phyloP scores from a whole-genome alignment of 2,113 vertebrate genomes.

The Terrapene triunguis region DNA sequence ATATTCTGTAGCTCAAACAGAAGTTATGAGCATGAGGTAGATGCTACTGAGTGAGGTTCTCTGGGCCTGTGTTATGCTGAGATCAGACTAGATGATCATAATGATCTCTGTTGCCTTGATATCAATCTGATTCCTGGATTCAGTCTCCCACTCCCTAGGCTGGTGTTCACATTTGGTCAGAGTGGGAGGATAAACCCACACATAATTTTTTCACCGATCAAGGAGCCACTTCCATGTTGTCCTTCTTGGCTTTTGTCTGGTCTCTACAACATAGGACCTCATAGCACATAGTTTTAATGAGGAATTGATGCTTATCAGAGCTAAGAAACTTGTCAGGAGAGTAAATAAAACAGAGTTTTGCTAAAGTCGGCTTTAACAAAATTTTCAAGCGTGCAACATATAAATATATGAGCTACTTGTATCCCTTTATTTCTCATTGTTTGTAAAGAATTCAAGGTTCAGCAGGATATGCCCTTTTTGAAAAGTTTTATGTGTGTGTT shows the following conservation, averaged over 20 bases:
- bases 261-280: background rate
- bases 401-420: background rate
- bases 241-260: background rate
- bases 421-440: background rate
- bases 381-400: background rate
- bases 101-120: background rate
- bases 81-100: background rate
- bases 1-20: background rate
- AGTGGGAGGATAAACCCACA: background rate
- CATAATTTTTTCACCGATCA: background rate
- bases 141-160: background rate
- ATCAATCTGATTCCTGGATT: background rate
- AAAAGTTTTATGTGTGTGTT: background rate
- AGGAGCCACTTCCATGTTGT: background rate
- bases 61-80: background rate
- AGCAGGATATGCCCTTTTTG: background rate
- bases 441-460: background rate
- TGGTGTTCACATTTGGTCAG: background rate
- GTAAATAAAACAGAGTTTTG: background rate
- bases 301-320: background rate
- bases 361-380: background rate
- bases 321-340: background rate
- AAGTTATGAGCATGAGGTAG: background rate
- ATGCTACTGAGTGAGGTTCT: background rate
- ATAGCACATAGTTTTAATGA: background rate